phyloP scores from a whole-genome alignment of 2,888 invertebrate species.

The Phrixothrix hirtus region DNA sequence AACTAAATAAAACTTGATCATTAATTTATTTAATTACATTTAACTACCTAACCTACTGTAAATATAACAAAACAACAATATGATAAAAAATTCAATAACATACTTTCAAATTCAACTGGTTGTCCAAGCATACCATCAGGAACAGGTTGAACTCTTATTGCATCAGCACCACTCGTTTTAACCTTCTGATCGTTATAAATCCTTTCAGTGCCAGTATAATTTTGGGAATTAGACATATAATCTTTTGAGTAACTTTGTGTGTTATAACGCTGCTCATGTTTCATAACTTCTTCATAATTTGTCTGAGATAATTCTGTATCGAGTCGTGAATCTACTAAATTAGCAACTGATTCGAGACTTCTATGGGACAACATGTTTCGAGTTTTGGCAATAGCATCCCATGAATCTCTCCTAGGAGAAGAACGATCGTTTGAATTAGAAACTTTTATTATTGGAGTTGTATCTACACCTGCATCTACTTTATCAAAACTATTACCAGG shows the following conservation, averaged over 20 bases:
- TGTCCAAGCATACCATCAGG: constrained; percentile 86
- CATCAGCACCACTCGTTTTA: constrained; percentile 78
- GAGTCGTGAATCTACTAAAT: constrained; percentile 66
- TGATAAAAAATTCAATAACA: too few species aligned
- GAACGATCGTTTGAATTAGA: constrained; percentile 62
- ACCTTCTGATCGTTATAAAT: constrained; percentile 40
- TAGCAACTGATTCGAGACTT: constrained; percentile 72
- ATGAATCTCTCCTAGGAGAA: constrained; percentile 70
- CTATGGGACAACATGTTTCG: constrained; percentile 72
- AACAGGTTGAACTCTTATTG: constrained; percentile 84
- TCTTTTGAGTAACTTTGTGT: constrained; percentile 44
- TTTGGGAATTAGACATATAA: constrained; percentile 42
- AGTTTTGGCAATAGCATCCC: constrained; percentile 83
- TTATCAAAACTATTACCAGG: constrained; percentile 36
- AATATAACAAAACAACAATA: too few species aligned
- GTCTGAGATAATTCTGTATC: constrained; percentile 53
- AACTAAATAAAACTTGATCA: constrained; percentile 68
- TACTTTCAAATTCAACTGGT: constrained; percentile 96
- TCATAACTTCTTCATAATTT: constrained; percentile 47
- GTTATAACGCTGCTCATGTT: constrained; percentile 38
- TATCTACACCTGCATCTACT: constrained; percentile 55
- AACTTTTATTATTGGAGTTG: constrained; percentile 63
- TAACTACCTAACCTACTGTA: too few species aligned
- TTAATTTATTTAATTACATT: too few species aligned
- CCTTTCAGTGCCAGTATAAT: constrained; percentile 35